A percentile compares a stretch with the other conserved stretches of the same genome.
phyloP scores from a whole-genome alignment of 2,797 vertebrate species.

The Avahi laniger region DNA sequence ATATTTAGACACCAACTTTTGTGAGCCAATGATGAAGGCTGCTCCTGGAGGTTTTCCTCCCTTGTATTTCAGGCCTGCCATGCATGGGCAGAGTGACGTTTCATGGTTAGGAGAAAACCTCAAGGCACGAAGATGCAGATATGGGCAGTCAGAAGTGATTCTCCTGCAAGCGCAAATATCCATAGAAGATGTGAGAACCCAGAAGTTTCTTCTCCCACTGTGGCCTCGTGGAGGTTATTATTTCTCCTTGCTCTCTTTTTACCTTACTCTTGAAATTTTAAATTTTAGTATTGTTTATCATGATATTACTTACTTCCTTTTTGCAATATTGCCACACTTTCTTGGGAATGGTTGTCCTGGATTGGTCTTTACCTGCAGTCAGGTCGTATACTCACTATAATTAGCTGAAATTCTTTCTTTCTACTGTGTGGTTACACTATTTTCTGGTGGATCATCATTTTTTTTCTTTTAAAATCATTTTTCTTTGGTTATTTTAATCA shows the following conservation, averaged over 20 bases:
- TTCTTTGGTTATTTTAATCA: neutral
- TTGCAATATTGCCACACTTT: neutral
- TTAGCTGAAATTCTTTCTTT: neutral
- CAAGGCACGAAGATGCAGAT: neutral
- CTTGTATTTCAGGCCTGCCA: neutral
- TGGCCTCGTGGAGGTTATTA: neutral
- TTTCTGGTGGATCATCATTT: neutral
- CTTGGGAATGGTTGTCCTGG: neutral
- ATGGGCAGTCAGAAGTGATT: neutral
- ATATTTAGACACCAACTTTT: neutral
- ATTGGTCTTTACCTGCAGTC: neutral
- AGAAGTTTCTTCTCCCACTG: neutral
- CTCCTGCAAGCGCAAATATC: neutral
- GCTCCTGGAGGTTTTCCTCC: neutral
- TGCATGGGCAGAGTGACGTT: neutral
- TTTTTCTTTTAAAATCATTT: neutral
- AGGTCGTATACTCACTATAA: neutral
- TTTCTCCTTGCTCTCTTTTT: neutral
- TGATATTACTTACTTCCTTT: neutral
- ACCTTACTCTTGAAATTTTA: neutral
- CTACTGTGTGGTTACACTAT: neutral
- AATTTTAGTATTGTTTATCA: neutral
- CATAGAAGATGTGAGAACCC: neutral
- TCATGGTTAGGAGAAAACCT: neutral
- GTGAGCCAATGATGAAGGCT: neutral